Evolutionary conservation across 2,888 invertebrate genomes (phyloP).

Genomic region (Eubasilissa splendida): DNA sequence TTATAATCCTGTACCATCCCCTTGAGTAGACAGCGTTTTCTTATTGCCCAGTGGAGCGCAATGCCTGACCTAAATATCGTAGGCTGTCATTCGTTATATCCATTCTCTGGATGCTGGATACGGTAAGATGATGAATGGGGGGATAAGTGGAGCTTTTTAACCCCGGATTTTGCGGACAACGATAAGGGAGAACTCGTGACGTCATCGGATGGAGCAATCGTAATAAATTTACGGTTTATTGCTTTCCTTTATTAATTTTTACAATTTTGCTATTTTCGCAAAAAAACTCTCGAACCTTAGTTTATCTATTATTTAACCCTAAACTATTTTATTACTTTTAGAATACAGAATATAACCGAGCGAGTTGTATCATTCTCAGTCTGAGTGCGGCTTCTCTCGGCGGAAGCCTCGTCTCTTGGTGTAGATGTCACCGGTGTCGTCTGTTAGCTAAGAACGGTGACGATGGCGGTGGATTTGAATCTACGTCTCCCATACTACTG

Average conservation of each 20-base stretch:
- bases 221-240: conserved; percentile 9
- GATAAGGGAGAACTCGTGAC: background rate
- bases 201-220: background rate
- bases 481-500: too few relatives aligned
- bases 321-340: too few relatives aligned
- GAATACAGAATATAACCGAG: too few relatives aligned
- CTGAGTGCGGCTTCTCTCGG: too few relatives aligned
- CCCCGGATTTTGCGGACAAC: conserved; percentile 11
- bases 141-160: conserved; percentile 26
- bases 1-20: background rate
- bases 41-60: conserved; percentile 8
- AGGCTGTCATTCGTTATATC: background rate
- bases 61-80: conserved; percentile 11
- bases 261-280: background rate
- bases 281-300: too few relatives aligned
- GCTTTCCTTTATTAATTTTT: conserved; percentile 21
- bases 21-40: background rate
- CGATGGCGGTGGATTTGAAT: too few relatives aligned
- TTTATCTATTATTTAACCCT: too few relatives aligned
- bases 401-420: too few relatives aligned
- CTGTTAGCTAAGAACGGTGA: too few relatives aligned
- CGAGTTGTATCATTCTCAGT: too few relatives aligned
- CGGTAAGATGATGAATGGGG: conserved; percentile 12
- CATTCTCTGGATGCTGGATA: conserved; percentile 6
- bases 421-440: too few relatives aligned